A percentile compares a stretch with the other conserved stretches of the same genome.
These are phyloP conservation scores for Cosmia pyralina DNA, from an alignment of 2,888 invertebrate genomes.

Conservation along the genomic window DNA sequence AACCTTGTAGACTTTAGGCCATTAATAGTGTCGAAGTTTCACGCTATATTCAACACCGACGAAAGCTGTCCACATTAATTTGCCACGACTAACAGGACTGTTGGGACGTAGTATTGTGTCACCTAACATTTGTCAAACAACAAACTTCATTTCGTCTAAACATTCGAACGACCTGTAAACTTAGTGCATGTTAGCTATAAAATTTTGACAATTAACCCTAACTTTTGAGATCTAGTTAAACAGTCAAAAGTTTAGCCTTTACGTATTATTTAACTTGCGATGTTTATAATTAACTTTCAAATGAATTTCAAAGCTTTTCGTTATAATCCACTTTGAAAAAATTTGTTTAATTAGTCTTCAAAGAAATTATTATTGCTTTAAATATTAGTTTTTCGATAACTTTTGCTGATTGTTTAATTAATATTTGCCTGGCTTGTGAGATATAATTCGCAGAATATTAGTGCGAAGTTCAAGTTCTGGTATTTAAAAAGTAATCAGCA, in stretches of 20 bases:
- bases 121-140: conserved; percentile 47
- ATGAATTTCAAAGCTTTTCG: conserved; percentile 42
- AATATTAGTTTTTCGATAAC: conserved; percentile 29
- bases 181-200: conserved; percentile 37
- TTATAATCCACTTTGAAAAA: conserved; percentile 23
- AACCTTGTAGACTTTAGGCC: conserved; percentile 40
- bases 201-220: conserved; percentile 44
- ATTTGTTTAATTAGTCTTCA: conserved; percentile 24
- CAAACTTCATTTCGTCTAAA: conserved; percentile 49
- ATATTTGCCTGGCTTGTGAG: conserved; percentile 16
- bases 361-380: conserved; percentile 35
- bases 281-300: conserved; percentile 69
- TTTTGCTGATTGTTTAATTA: conserved; percentile 30
- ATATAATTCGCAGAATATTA: conserved; percentile 16
- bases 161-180: conserved; percentile 44
- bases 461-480: neutral
- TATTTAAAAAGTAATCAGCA: conserved; percentile 10
- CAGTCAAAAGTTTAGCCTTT: conserved; percentile 62
- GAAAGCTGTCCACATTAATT: conserved; percentile 56
- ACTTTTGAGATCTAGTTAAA: conserved; percentile 54
- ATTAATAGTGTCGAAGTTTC: conserved; percentile 49
- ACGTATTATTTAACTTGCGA: conserved; percentile 57
- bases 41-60: conserved; percentile 33
- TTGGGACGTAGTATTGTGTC: conserved; percentile 33
- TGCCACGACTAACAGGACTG: conserved; percentile 46